Conservation (phyloP, 2,888 invertebrate species). For the Achlya flavicornis region DNA sequence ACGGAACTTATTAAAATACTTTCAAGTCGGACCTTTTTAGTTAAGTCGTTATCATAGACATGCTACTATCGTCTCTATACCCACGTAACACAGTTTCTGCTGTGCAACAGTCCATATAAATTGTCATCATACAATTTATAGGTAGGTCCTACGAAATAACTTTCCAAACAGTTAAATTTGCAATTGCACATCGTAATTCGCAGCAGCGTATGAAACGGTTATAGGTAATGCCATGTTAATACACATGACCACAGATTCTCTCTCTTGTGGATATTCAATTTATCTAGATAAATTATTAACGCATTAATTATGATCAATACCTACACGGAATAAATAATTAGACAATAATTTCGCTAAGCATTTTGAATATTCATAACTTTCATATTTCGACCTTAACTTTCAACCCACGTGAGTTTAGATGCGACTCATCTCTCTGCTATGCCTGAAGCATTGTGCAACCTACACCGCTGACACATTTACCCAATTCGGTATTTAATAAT, state of each 20-base stretch:
- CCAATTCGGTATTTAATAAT: constrained; percentile 71
- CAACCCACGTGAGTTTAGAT: constrained; percentile 66
- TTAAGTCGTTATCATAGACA: constrained; percentile 20
- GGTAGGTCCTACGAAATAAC: too few relatives aligned
- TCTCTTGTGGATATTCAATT: not conserved
- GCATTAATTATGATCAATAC: not conserved
- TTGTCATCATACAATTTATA: not conserved
- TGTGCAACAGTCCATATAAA: constrained; percentile 1
- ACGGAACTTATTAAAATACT: constrained; percentile 68
- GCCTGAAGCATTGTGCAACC: constrained; percentile 68
- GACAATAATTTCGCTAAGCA: constrained; percentile 60
- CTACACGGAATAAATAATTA: constrained; percentile 15
- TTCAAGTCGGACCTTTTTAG: constrained; percentile 40
- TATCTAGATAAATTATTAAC: not conserved
- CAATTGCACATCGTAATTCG: constrained; percentile 50
- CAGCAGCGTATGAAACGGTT: constrained; percentile 51
- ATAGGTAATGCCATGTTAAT: not conserved
- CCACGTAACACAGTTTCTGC: not conserved
- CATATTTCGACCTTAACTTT: constrained; percentile 70
- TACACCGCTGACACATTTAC: constrained; percentile 73
- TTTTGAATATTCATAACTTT: constrained; percentile 70
- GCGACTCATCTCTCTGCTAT: constrained; percentile 66
- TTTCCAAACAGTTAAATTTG: constrained; percentile 42
- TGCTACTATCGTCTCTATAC: constrained; percentile 15
- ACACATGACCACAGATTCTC: constrained; percentile 40